These are phyloP conservation scores for Pammene fasciana DNA, from an alignment of 2,888 invertebrate genomes.

Conservation along the genomic window DNA sequence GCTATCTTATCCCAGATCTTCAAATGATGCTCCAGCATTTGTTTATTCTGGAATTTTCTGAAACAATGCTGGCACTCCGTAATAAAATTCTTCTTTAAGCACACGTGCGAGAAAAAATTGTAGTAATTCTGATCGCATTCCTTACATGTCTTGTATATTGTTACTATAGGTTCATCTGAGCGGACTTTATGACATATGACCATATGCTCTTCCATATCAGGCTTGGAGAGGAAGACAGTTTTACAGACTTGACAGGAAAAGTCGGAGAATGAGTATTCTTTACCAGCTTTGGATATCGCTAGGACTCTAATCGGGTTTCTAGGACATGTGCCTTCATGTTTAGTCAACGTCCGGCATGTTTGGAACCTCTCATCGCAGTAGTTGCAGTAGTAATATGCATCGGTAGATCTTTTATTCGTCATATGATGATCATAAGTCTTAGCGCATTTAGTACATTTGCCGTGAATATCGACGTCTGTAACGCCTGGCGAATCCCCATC, in stretches of 20 bases:
- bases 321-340: constrained; percentile 44
- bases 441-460: constrained; percentile 56
- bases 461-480: constrained; percentile 43
- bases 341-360: constrained; percentile 46
- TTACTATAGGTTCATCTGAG: constrained; percentile 51
- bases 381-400: constrained; percentile 45
- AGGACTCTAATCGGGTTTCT: constrained; percentile 27
- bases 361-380: constrained; percentile 45
- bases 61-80: constrained; percentile 49
- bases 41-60: constrained; percentile 47
- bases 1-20: accelerated
- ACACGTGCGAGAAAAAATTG: constrained; percentile 46
- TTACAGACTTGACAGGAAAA: constrained; percentile 44
- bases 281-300: neutral
- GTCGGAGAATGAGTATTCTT: constrained; percentile 14
- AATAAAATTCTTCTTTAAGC: constrained; percentile 32
- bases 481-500: accelerated
- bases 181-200: constrained; percentile 50
- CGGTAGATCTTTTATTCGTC: neutral
- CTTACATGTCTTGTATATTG: constrained; percentile 36
- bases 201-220: constrained; percentile 46
- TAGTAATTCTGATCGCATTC: constrained; percentile 39
- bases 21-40: constrained; percentile 44
- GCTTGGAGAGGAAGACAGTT: neutral
- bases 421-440: constrained; percentile 42